Conservation (phyloP, 2,113 vertebrate species). For the Dermatemys mawii region DNA sequence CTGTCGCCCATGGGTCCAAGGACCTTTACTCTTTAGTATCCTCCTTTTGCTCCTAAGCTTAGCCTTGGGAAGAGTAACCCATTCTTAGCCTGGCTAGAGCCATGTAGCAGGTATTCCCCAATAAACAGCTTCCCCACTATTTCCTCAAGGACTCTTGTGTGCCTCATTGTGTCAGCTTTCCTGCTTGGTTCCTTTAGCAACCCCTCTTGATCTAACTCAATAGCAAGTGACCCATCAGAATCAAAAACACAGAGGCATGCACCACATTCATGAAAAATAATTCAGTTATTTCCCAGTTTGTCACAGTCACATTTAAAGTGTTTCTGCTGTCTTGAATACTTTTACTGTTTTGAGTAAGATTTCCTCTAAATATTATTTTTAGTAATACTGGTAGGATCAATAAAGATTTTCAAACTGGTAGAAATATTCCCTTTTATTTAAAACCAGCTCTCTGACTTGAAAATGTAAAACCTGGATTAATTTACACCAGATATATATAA, state of each 20-base stretch:
- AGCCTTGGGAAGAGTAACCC: neutral
- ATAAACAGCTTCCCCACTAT: neutral
- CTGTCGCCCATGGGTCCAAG: no score
- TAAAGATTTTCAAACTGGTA: neutral
- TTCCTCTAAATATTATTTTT: neutral
- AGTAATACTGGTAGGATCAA: neutral
- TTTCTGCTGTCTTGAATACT: neutral
- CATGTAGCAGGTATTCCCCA: neutral
- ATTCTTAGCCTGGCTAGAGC: neutral
- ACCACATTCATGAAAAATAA: neutral
- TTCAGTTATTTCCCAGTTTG: neutral
- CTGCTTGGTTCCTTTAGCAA: neutral
- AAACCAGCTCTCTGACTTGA: neutral
- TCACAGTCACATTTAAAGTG: neutral
- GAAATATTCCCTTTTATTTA: neutral
- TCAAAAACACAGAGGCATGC: neutral
- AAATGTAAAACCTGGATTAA: neutral
- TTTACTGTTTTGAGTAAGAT: neutral
- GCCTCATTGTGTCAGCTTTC: neutral
- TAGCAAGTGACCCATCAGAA: neutral
- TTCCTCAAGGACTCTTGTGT: neutral
- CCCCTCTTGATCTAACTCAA: neutral
- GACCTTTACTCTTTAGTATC: neutral
- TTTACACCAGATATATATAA: neutral
- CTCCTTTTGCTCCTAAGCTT: neutral